These are phyloP conservation scores for Ditylenchus weischeri DNA, from an alignment of 2,888 invertebrate species.

Conservation along the genomic window DNA sequence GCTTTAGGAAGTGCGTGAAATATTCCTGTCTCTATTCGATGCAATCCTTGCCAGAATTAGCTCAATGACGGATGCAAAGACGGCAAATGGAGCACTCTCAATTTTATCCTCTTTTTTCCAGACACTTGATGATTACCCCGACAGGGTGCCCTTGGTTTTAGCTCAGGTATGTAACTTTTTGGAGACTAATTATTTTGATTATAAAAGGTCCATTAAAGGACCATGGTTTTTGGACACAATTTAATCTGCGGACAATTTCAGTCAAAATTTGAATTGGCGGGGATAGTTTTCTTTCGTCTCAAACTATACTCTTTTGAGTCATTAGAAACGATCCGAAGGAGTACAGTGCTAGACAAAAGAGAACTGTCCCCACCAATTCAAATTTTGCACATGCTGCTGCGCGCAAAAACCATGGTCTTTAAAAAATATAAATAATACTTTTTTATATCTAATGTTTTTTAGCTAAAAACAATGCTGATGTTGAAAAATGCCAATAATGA, in stretches of 20 bases:
- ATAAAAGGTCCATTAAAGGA: too few relatives aligned
- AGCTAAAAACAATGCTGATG: conserved; percentile 24
- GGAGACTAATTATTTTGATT: neutral
- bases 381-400: too few relatives aligned
- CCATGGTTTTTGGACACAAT: too few relatives aligned
- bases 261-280: too few relatives aligned
- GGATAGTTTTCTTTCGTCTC: too few relatives aligned
- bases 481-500: conserved; percentile 24
- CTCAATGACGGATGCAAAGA: neutral
- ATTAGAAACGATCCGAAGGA: too few relatives aligned
- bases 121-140: conserved; percentile 31
- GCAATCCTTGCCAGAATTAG: conserved; percentile 21
- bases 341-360: too few relatives aligned
- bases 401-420: too few relatives aligned
- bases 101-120: conserved; percentile 40
- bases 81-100: conserved; percentile 39
- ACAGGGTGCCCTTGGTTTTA: conserved; percentile 28
- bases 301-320: too few relatives aligned
- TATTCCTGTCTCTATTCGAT: conserved; percentile 34
- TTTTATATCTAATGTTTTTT: neutral
- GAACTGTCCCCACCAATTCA: too few relatives aligned
- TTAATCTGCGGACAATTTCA: too few relatives aligned
- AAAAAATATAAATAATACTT: too few relatives aligned
- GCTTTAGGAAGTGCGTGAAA: conserved; percentile 31
- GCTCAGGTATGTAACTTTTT: conserved; percentile 12